A percentile compares a stretch with the other conserved stretches of the same genome.
Evolutionary conservation across 2,113 vertebrate species (phyloP).

Genomic region (Vimba vimba): DNA sequence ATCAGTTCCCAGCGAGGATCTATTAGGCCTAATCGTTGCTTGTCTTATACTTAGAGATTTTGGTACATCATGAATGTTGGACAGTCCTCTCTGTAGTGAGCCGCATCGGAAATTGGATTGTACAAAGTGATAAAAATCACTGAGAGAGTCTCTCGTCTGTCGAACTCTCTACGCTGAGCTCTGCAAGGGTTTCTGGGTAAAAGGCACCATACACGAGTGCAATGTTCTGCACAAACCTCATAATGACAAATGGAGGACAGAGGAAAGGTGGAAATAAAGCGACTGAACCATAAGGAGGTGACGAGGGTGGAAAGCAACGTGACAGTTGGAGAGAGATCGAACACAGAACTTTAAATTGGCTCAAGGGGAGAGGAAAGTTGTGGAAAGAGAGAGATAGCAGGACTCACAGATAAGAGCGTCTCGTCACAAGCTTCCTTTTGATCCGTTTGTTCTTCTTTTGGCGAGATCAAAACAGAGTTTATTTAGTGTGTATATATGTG

Average conservation of each 20-base stretch:
- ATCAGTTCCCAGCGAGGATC: not conserved
- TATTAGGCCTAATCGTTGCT: conserved; percentile 40
- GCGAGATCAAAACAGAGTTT: conserved; percentile 20
- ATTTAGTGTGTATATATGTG: conserved; percentile 24
- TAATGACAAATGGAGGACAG: conserved; percentile 47
- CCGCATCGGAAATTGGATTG: conserved; percentile 38
- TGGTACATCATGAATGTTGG: not conserved
- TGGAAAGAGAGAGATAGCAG: not conserved
- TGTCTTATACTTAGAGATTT: not conserved
- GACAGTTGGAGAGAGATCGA: conserved; percentile 46
- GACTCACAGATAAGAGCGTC: conserved; percentile 17
- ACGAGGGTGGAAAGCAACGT: conserved; percentile 22
- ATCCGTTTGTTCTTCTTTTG: conserved; percentile 10
- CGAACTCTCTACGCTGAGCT: not conserved
- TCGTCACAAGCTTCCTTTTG: not conserved
- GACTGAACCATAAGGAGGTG: conserved; percentile 21
- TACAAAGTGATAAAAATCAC: not conserved
- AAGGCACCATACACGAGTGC: conserved; percentile 26
- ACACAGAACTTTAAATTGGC: conserved; percentile 48
- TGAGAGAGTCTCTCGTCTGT: not conserved
- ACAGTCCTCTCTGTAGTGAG: not conserved
- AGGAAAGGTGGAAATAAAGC: conserved; percentile 31
- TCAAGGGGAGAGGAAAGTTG: conserved; percentile 19
- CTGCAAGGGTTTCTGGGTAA: not conserved
- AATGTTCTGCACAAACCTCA: conserved; percentile 28